A percentile compares a stretch with the other conserved stretches of the same genome.
These are phyloP conservation scores for Patella ulyssiponensis DNA, from an alignment of 2,888 invertebrate genomes.

Conservation along the genomic window DNA sequence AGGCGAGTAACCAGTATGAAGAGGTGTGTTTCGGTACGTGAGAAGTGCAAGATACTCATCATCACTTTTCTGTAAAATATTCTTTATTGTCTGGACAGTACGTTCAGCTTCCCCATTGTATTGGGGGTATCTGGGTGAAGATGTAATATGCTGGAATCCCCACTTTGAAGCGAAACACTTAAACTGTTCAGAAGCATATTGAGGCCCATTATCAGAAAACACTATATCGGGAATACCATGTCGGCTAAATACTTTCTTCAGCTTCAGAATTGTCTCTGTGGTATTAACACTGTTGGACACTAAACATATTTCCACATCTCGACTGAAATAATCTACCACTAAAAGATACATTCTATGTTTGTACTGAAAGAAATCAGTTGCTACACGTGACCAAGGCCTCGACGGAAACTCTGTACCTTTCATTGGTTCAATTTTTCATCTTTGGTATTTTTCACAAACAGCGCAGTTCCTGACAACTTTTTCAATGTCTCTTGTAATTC, in stretches of 20 bases:
- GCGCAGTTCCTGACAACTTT: not conserved
- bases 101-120: slow-evolving; percentile 33
- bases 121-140: slow-evolving; percentile 29
- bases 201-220: slow-evolving; percentile 27
- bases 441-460: not conserved
- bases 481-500: not conserved
- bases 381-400: slow-evolving; percentile 6
- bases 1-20: slow-evolving; percentile 32
- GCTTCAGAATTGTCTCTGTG: not conserved
- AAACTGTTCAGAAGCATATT: slow-evolving; percentile 20
- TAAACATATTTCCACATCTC: not conserved
- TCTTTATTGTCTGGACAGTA: slow-evolving; percentile 31
- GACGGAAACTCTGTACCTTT: not conserved
- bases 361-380: slow-evolving; percentile 16
- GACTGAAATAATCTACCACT: no score
- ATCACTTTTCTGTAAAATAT: slow-evolving; percentile 31
- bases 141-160: slow-evolving; percentile 25
- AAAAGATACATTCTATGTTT: not conserved
- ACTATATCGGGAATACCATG: slow-evolving; percentile 24
- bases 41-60: slow-evolving; percentile 25
- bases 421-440: not conserved
- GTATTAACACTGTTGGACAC: not conserved
- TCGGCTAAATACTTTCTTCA: slow-evolving; percentile 2
- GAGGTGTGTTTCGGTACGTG: slow-evolving; percentile 33
- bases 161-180: slow-evolving; percentile 23